Base-by-base conservation (phyloP, 2,888 invertebrate genomes). In the Xestia ashworthii region DNA sequence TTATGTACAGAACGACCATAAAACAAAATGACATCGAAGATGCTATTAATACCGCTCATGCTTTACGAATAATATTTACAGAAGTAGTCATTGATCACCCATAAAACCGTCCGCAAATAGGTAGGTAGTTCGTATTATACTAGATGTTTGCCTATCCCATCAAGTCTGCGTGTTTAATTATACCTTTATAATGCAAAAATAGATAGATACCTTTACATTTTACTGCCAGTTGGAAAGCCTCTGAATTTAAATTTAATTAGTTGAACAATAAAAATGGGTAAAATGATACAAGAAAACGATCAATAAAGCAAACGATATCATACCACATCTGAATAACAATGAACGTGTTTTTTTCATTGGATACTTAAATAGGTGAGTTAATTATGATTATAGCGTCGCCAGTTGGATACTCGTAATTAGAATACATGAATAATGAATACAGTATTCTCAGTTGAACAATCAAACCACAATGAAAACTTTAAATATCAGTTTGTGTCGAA, bases 401-500 rank as follows among this genome's bases (percentile, higher is more conserved):
- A 91, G 93, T 91, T 91, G 92, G 90, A 90, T 91, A 90, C 88
- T 91, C 88, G 78, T 93, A 93, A 94, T 94, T 93, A 94, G 92
- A 94, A 93, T 92, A 91, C 86, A 92, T 93, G 93, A 93, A 94
- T 93, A 94, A 93, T 93, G 89, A 92, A 91, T 90, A 85, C 89
- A 84, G 81, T 91, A 90, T 92, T 91, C 92, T 90, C 91, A 90
- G 88, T 86, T 88, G 86, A 92, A 93, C 93, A 92, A 91, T 92
- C 91, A 90, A 90, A 91, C 91, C 89, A 91, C 91, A 93, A 92
- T 92, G 91, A 91, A 90, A 89, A 91, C 83, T 91, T n/a, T 92
- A 91, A 94, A 92, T 90, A 91, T 88, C 88, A 82, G 91, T 92
- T 91, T 91, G 90, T 90, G 89, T 92, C 85, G 89, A 91, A 94